Base-by-base conservation (phyloP, 2,888 invertebrate genomes). In the Nasonovia ribisnigri region DNA sequence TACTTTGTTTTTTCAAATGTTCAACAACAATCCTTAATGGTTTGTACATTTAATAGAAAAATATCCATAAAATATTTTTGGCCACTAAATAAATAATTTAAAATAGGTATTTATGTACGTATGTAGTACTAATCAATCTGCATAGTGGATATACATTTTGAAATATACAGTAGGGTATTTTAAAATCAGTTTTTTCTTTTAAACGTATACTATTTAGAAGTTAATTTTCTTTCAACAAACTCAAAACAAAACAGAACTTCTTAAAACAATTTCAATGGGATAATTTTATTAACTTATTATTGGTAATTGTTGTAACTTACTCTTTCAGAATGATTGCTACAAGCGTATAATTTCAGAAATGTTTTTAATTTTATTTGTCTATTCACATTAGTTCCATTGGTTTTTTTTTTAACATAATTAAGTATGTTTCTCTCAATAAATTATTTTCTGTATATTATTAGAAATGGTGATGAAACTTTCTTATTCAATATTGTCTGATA, bases 191-290 rank as follows among this genome's bases (percentile, higher is more conserved):
- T 43, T 43, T 60, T 46, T 43, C 46, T 26, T 48, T 48, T 48
- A 24, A 46, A 36, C 13, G 77, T 67, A 36, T 3, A 77, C n/a
- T 67, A 16, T 48, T 24, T 13, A 24, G 29, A 90, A 90, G 84
- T 91, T 48, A 24, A 4, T 46, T 67, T 77, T 84, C 84, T 84
- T 16, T 84, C 16, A 51, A 24, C 5, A 5, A 84, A 84, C 51
- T 91, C 48, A 26, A 91, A 16, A 91, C 51, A 51, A 36, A 91
- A 42, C 42, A 51, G 29, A 91, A 84, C 36, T 91, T 54, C 51
- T 90, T 54, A 51, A 54, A 54, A 54, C 29, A 42, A 84, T 84
- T 91, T 84, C 42, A 26, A 84, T 26, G 20, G 36, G 46, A 84
- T 42, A 29, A 54, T 51, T 77, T 51, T 77, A 42, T 84, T 84